Evolutionary conservation across 2,888 invertebrate genomes (phyloP), one percentile per base, ranked within the genome.

Genomic region (Loripinus fragilis): DNA sequence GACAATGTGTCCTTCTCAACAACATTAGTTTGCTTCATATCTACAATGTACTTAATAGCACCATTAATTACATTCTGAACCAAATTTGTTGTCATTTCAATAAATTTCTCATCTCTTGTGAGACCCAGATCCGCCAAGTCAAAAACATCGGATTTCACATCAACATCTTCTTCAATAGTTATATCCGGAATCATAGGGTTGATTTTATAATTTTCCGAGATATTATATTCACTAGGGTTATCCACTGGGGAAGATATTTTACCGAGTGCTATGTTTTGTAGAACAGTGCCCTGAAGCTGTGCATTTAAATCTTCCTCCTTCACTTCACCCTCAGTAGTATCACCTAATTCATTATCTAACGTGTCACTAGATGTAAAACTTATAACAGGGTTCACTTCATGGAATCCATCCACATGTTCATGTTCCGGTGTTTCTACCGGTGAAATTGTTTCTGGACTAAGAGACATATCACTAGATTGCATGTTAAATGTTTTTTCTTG

Each of bases 221-320:
- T 35, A n/a, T 74, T 60, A 12, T 83, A 75, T 42, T 83, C 83
- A 74, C 71, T 78, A 2, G 83, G 80, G 69, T 80, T 83, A 52
- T 76, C 83, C n/a, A 78, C 64, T n/a, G 83, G 83, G 15, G 83
- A 83, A 35, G 78, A 83, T 20, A 78, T 77, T 71, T 80, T 76
- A 1, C 83, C 83, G 30, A 76, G 76, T 28, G 66, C 76, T 42
- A 83, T 83, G 64, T 83, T 83, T 65, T 83, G 83, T 30, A 83
- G 70, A 12, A 83, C 73, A 15, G 76, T 78, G 20, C 83, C 83
- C 65, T 81, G 74, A 25, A 82, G 66, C 66, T 80, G 76, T 42
- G 76, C 78, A 74, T 78, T 70, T 64, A 83, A 50, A 45, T 71
- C 73, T 73, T 75, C 73, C 35, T 75, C 72, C n/a, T 66, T 67